Conservation (phyloP, 2,797 vertebrate species). For the Helicolenus hilgendorfi region DNA sequence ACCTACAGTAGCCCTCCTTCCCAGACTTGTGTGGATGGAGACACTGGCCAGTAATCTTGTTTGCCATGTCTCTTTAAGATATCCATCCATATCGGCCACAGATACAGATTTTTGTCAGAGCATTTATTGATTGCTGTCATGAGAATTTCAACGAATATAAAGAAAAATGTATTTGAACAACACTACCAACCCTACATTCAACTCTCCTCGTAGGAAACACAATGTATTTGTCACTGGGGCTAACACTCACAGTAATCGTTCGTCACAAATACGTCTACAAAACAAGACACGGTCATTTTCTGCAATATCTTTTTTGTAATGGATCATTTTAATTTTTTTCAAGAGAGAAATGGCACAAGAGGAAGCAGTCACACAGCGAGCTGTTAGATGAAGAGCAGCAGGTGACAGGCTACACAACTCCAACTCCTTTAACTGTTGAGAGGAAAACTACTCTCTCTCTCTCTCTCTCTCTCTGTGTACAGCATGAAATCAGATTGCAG, state of each 20-base stretch:
- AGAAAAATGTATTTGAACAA: too few species aligned
- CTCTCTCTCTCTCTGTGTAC: too few species aligned
- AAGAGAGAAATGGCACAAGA: not conserved
- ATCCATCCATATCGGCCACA: not conserved
- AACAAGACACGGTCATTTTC: not conserved
- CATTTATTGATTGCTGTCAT: too few species aligned
- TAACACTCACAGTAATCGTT: not conserved
- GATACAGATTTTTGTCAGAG: too few species aligned
- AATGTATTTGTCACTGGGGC: too few species aligned
- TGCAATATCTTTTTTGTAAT: not conserved
- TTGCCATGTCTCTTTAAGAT: not conserved
- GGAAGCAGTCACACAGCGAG: not conserved
- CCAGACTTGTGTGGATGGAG: not conserved
- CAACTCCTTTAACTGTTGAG: not conserved
- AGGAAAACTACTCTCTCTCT: not conserved
- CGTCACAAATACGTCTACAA: not conserved
- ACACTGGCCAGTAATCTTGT: conserved; percentile 13
- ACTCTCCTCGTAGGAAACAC: too few species aligned
- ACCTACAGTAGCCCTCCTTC: not conserved
- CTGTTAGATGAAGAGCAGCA: not conserved
- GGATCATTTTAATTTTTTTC: not conserved
- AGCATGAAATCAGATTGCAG: too few species aligned
- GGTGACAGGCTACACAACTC: not conserved
- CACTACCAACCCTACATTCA: too few species aligned
- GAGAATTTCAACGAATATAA: too few species aligned